phyloP scores from a whole-genome alignment of 1,140 invertebrate genomes.

The Polyergus mexicanus region DNA sequence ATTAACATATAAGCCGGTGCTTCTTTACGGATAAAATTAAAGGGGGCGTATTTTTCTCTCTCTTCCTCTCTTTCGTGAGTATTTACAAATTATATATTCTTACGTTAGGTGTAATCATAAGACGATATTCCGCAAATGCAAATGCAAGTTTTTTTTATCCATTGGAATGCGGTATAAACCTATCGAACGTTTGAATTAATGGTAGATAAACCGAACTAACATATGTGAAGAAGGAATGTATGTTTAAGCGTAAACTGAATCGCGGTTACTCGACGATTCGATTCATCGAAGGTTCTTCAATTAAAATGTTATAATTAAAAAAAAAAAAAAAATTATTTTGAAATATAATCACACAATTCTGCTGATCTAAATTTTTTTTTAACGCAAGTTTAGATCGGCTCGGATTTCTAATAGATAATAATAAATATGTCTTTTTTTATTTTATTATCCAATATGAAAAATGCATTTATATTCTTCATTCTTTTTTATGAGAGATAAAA shows the following conservation, averaged over 20 bases:
- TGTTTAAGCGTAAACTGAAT: slow-evolving; percentile 15
- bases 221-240: not conserved
- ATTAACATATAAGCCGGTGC: not conserved
- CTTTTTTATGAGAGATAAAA: too few species aligned
- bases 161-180: not conserved
- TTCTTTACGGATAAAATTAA: slow-evolving; percentile 1
- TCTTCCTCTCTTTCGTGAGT: not conserved
- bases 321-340: not conserved
- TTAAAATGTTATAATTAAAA: not conserved
- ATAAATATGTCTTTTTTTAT: too few species aligned
- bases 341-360: slow-evolving; percentile 7
- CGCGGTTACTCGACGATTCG: not conserved
- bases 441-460: too few species aligned
- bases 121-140: not conserved
- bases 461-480: too few species aligned
- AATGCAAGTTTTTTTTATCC: slow-evolving; percentile 15
- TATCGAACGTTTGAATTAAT: slow-evolving; percentile 28
- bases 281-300: slow-evolving; percentile 8
- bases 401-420: not conserved
- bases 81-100: not conserved
- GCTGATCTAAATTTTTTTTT: not conserved
- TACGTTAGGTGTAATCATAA: not conserved
- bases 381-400: not conserved
- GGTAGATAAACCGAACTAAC: slow-evolving; percentile 3
- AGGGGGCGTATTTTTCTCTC: too few species aligned